Evolutionary conservation across 2,888 invertebrate species (phyloP), one percentile per base, ranked within the genome.

Genomic region (Oscheius sp.): DNA sequence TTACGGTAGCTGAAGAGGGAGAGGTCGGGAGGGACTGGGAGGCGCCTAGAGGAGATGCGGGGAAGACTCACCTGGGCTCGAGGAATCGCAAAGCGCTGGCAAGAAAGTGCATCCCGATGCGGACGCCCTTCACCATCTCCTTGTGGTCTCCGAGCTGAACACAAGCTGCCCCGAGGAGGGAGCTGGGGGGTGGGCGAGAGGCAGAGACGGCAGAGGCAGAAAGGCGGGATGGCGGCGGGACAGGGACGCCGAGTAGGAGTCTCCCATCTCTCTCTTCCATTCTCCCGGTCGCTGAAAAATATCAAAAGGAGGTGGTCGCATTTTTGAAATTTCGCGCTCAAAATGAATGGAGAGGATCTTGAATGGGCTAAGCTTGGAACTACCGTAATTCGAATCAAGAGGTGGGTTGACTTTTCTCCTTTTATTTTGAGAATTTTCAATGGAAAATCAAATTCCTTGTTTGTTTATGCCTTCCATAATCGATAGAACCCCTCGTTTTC

Each of bases 31-130:
- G 15, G 34, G 57, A 57, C 15, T n/a, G 37, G 15, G 57, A 57
- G 37, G n/a, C 20, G 17, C 20, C 15, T 23, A 37, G 34, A 57
- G 15, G 23, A 31, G 31, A 31, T 17, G 37, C 20, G 37, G 39
- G 27, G n/a, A 23, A 8, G 34, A 73, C 80, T 27, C 69, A 87
- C 69, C 88, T 87, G 37, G 86, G 85, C 71, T 86, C 84, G 20
- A 86, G 75, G 45, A 83, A 78, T 39, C 84, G 72, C 25, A 86
- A 72, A 15, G 85, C 86, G 12, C 86, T 83, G 52, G 86, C 84
- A 48, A 86, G 73, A 69, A 86, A 87, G 73, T 86, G 86, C 74
- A 86, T 79, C 31, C 86, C 84, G 48, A 87, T 82, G 55, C 86
- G 80, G 66, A 82, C 82, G 70, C 86, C 86, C 52, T 82, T 82